Percentiles rank a stretch among this genome's conserved stretches.
Evolutionary conservation across 2,113 vertebrate species (phyloP).

Genomic region (Callopanchax toddi): DNA sequence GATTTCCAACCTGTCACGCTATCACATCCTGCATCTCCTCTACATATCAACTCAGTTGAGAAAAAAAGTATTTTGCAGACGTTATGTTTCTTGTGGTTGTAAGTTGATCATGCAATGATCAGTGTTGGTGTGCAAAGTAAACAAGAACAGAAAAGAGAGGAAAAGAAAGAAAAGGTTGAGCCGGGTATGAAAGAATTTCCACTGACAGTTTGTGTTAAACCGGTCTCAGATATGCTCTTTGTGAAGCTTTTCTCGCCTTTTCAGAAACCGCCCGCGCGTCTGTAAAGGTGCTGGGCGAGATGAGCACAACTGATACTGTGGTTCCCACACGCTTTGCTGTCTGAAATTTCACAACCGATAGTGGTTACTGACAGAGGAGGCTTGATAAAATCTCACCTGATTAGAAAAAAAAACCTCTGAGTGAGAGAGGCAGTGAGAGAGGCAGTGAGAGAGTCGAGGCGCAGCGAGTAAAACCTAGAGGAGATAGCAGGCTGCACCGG

Average conservation of each 20-base stretch:
- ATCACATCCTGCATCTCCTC: constrained; percentile 39
- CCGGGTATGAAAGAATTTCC: constrained; percentile 65
- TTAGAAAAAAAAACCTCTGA: constrained; percentile 62
- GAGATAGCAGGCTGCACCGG: constrained; percentile 48
- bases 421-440: constrained; percentile 23
- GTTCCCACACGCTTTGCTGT: constrained; percentile 78
- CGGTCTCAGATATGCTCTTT: constrained; percentile 68
- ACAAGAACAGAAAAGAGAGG: constrained; percentile 42
- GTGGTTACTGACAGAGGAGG: constrained; percentile 73
- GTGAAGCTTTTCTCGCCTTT: constrained; percentile 75
- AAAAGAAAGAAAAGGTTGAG: constrained; percentile 38
- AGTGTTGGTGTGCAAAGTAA: constrained; percentile 40
- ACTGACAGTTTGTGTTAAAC: constrained; percentile 70
- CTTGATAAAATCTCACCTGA: constrained; percentile 78
- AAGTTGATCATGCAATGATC: constrained; percentile 56
- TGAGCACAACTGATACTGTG: constrained; percentile 73
- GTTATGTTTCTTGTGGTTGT: constrained; percentile 42
- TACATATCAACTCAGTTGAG: constrained; percentile 34
- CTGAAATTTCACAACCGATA: constrained; percentile 81
- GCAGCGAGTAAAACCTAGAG: constrained; percentile 45
- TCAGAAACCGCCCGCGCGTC: constrained; percentile 68
- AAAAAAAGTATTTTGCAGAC: constrained; percentile 19
- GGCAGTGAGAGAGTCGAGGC: constrained; percentile 50
- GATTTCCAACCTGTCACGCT: constrained; percentile 57
- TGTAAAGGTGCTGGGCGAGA: constrained; percentile 73